phyloP scores from a whole-genome alignment of 2,113 vertebrate genomes.

The Shinisaurus crocodilurus region DNA sequence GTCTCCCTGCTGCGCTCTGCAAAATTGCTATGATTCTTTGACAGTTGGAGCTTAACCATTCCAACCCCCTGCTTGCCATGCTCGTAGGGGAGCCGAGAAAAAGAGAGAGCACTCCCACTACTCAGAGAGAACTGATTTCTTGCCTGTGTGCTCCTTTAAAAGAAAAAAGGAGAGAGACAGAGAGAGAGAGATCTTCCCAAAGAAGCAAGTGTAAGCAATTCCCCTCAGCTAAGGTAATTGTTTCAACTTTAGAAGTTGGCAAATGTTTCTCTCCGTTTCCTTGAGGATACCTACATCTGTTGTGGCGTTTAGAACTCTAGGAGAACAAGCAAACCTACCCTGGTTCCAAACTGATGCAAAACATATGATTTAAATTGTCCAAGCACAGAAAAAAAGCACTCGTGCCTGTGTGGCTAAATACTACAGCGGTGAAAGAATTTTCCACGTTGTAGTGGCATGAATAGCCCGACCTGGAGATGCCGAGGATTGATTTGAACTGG shows the following conservation, averaged over 20 bases:
- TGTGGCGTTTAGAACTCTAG: not conserved
- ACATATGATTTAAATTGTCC: not conserved
- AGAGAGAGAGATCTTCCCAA: not conserved
- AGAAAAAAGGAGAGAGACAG: accelerated
- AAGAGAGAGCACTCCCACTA: not conserved
- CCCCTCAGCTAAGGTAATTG: not conserved
- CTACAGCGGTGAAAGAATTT: not conserved
- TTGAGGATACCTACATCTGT: not conserved
- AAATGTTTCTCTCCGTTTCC: not conserved
- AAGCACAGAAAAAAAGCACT: not conserved
- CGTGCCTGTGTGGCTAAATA: not conserved
- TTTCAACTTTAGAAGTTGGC: conserved; percentile 15
- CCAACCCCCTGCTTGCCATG: not conserved
- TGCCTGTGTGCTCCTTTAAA: not conserved
- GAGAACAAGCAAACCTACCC: accelerated
- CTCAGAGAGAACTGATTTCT: not conserved
- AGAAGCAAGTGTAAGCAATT: conserved; percentile 14
- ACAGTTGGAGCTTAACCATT: not conserved
- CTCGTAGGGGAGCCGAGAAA: not conserved
- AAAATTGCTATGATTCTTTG: not conserved
- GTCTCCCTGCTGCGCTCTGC: not conserved
- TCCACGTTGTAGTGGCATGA: too few species aligned
- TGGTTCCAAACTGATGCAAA: not conserved
- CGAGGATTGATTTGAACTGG: too few species aligned
- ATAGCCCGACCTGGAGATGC: too few species aligned